Evolutionary conservation across 2,888 invertebrate genomes (phyloP).

Genomic region (Erannis defoliaria): DNA sequence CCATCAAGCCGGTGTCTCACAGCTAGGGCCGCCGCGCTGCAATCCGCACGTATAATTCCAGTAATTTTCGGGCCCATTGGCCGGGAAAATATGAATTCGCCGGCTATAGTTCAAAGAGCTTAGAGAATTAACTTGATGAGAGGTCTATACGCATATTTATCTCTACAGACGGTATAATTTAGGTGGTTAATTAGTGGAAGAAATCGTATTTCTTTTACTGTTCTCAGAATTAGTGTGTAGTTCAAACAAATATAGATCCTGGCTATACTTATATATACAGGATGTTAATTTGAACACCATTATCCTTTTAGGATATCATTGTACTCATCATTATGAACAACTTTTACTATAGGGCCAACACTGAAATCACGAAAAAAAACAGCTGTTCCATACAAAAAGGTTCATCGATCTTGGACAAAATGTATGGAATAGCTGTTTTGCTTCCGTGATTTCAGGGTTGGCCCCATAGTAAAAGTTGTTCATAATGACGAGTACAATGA

Average conservation of each 20-base stretch:
- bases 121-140: conserved; percentile 62
- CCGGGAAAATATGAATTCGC: conserved; percentile 72
- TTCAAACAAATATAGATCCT: not conserved
- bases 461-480: too few relatives aligned
- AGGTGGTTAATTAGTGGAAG: conserved; percentile 34
- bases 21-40: conserved; percentile 36
- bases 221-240: not conserved
- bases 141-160: conserved; percentile 37
- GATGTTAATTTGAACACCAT: too few relatives aligned
- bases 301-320: too few relatives aligned
- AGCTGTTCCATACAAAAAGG: too few relatives aligned
- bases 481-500: too few relatives aligned
- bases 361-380: too few relatives aligned
- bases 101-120: conserved; percentile 70
- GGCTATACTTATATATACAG: not conserved
- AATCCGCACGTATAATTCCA: conserved; percentile 65
- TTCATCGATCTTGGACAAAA: too few relatives aligned
- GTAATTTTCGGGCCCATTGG: conserved; percentile 73
- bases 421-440: too few relatives aligned
- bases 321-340: too few relatives aligned
- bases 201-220: conserved; percentile 20
- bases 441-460: too few relatives aligned
- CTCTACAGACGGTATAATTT: conserved; percentile 25
- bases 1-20: conserved; percentile 23
- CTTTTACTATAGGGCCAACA: too few relatives aligned